Conservation (phyloP, 1,140 invertebrate species). For the Rhyacophila brunnea region DNA sequence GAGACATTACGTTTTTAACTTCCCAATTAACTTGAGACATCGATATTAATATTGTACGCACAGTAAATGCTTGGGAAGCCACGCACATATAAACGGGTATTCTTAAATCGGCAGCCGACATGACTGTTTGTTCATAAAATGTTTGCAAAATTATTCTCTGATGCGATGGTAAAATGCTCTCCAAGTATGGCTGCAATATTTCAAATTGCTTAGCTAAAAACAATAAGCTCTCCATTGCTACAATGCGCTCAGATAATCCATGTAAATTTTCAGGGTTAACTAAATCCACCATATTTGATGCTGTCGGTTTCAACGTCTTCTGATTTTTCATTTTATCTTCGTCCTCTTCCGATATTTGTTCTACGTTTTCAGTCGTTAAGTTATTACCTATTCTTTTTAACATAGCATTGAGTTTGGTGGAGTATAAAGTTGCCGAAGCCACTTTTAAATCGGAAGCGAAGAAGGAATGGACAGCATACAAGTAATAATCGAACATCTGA, state of each 20-base stretch:
- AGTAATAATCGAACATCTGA: constrained; percentile 94
- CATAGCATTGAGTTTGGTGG: constrained; percentile 67
- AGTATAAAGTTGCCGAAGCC: constrained; percentile 58
- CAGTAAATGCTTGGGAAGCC: constrained; percentile 76
- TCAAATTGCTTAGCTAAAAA: constrained; percentile 88
- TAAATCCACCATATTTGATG: constrained; percentile 71
- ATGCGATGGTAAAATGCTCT: constrained; percentile 63
- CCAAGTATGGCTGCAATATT: constrained; percentile 78
- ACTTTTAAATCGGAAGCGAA: constrained; percentile 65
- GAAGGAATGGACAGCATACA: constrained; percentile 87
- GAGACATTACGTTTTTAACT: constrained; percentile 90
- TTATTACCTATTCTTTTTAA: constrained; percentile 76
- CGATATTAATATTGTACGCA: constrained; percentile 71
- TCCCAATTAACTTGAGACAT: constrained; percentile 97
- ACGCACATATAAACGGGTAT: constrained; percentile 85
- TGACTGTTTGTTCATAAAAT: constrained; percentile 75
- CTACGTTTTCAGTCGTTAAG: constrained; percentile 41
- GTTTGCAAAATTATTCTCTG: constrained; percentile 70
- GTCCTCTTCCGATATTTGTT: constrained; percentile 32
- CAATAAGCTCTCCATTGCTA: constrained; percentile 88
- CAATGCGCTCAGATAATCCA: constrained; percentile 81
- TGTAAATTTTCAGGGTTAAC: constrained; percentile 70
- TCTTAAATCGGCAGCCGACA: constrained; percentile 69
- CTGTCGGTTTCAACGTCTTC: constrained; percentile 63
- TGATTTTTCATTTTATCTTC: constrained; percentile 43